These are phyloP conservation scores for Hypanus sabinus DNA, from an alignment of 2,113 vertebrate species.

Conservation along the genomic window DNA sequence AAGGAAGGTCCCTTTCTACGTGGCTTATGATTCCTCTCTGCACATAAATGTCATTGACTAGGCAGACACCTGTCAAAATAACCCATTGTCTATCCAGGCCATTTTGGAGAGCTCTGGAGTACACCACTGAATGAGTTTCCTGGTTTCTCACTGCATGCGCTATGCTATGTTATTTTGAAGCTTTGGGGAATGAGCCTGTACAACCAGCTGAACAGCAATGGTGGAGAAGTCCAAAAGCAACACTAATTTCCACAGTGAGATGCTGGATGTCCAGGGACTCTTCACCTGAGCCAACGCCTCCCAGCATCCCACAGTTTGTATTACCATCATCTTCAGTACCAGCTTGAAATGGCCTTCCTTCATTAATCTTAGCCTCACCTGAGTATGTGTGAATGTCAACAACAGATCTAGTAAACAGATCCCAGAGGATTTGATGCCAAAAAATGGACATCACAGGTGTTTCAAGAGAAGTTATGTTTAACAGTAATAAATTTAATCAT, in stretches of 20 bases:
- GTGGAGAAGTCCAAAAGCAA: background rate
- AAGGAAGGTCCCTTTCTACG: background rate
- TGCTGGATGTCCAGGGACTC: background rate
- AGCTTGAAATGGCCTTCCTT: background rate
- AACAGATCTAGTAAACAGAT: background rate
- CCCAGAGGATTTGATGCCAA: background rate
- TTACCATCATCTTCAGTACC: background rate
- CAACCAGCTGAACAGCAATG: background rate
- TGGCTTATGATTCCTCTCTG: background rate
- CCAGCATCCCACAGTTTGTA: background rate
- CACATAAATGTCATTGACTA: background rate
- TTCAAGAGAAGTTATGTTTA: background rate
- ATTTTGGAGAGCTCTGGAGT: background rate
- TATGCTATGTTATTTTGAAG: background rate
- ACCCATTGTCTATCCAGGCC: background rate
- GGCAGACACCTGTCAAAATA: background rate
- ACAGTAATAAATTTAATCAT: background rate
- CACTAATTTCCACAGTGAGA: background rate
- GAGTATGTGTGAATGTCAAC: background rate
- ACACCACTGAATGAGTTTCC: background rate
- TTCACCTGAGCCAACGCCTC: background rate
- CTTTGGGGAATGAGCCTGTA: background rate
- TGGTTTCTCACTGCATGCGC: background rate
- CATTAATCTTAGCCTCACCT: background rate
- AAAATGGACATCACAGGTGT: no score